Evolutionary conservation across 1,140 invertebrate genomes (phyloP), one percentile per base, ranked within the genome.

Genomic region (Choristoneura fumiferana): DNA sequence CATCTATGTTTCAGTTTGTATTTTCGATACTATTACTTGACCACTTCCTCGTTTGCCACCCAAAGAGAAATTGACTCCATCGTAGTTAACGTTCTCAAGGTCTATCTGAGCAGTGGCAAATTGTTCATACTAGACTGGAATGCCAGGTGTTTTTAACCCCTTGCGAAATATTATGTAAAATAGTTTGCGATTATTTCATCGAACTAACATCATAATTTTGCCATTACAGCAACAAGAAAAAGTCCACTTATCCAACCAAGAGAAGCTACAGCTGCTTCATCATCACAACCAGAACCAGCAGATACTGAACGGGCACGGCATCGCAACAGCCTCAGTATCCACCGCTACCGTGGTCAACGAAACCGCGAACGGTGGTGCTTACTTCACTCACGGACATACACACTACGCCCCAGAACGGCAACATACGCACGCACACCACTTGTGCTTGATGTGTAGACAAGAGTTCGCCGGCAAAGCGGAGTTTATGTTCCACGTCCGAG

Each of bases 401-500:
- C 86, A 90, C 78, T 82, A 90, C 81, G 58, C 89, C 60, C 80
- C 89, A 0, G 86, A 89, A 54, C 55, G 86, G 17, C 86, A 84
- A 39, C 82, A 88, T 71, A 84, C 84, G 57, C 81, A 90, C 69
- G 65, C 90, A 40, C 90, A 92, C 67, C 91, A 92, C 62, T 90
- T 92, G 45, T 94, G 93, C 64, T 84, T 93, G 14, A 92, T 93
- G 90, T 94, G 93, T 62, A 90, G 92, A 4, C 91, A 92, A 45
- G 92, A 93, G 73, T 93, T 93, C 69, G 90, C 90, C 2, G 91
- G 93, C 49, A 93, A 93, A 76, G 90, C 92, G 4, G 92, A 94
- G 75, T 93, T 94, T 62, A 92, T 93, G 91, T 93, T 93, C 71
- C 93, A 94, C 72, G 91, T 94, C 17, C 84, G 93, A 54, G 92